Percentiles rank a stretch among this genome's conserved stretches.
phyloP scores from a whole-genome alignment of 2,113 vertebrate genomes.

The Phalacrocorax brasilianus region DNA sequence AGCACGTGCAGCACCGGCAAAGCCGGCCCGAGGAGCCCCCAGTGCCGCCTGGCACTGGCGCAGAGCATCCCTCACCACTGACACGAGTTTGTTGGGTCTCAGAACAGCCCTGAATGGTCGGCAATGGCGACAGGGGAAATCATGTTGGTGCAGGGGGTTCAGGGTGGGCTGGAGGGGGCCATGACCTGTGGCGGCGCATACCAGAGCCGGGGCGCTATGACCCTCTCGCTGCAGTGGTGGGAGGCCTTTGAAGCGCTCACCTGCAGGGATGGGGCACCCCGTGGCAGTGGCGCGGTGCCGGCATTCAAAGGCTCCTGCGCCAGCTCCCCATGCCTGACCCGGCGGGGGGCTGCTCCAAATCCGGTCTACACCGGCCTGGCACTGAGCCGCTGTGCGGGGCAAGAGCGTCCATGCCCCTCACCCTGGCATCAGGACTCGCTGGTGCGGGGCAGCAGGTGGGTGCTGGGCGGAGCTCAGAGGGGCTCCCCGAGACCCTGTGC shows the following conservation, averaged over 20 bases:
- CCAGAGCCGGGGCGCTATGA: rapidly evolving
- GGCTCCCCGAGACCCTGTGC: not conserved
- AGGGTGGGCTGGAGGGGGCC: not conserved
- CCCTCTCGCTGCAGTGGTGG: not conserved
- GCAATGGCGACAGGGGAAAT: not conserved
- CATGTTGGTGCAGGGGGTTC: not conserved
- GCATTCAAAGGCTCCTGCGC: not conserved
- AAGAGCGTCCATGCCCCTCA: rapidly evolving
- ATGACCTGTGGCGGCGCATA: not conserved
- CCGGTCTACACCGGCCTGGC: rapidly evolving
- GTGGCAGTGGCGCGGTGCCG: rapidly evolving
- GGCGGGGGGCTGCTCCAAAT: rapidly evolving
- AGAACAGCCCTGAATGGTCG: constrained; percentile 7
- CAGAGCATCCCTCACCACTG: not conserved
- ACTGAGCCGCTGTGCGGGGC: rapidly evolving
- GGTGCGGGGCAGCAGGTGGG: no score
- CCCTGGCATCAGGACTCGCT: not conserved
- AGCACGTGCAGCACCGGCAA: not conserved
- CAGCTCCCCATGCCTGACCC: rapidly evolving
- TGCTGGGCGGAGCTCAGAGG: not conserved
- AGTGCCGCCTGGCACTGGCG: not conserved
- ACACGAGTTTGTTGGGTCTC: constrained; percentile 50
- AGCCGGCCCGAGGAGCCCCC: not conserved
- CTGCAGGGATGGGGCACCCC: not conserved
- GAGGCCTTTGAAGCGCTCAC: not conserved